phyloP scores from a whole-genome alignment of 92 coral and sea anemone genomes.

The Porites evermanni region DNA sequence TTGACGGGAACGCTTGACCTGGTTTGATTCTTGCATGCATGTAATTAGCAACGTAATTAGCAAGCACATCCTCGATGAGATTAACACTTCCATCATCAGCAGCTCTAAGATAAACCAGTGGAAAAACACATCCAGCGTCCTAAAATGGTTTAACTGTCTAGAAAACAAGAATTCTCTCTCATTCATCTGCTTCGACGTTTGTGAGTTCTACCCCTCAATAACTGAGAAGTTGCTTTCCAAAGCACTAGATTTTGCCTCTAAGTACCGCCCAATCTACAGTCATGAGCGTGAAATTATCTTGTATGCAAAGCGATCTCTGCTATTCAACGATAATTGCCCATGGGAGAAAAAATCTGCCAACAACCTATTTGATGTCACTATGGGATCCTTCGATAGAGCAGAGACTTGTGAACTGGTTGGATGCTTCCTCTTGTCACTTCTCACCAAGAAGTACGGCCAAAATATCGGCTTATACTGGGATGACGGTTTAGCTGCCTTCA shows the following conservation, averaged over 20 bases:
- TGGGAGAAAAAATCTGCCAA: constrained; percentile 24
- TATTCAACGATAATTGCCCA: constrained; percentile 21
- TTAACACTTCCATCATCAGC: constrained; percentile 11
- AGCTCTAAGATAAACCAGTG: constrained; percentile 50
- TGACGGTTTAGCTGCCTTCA: constrained; percentile 24
- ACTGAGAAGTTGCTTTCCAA: constrained; percentile 35
- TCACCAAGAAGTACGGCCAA: constrained; percentile 18
- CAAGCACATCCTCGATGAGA: no score
- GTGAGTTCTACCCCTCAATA: constrained; percentile 21
- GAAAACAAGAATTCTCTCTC: constrained; percentile 30
- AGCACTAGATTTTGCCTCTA: constrained; percentile 40
- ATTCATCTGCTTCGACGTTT: constrained; percentile 52
- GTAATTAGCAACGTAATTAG: neutral
- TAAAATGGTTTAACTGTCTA: constrained; percentile 17
- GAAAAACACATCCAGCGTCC: constrained; percentile 53
- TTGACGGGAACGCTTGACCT: no score
- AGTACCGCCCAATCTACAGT: constrained; percentile 22
- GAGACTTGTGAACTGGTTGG: constrained; percentile 29
- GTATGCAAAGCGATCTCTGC: constrained; percentile 29
- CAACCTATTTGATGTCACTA: constrained; percentile 11
- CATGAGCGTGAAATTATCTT: constrained; percentile 29
- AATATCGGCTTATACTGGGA: constrained; percentile 41
- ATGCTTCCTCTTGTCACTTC: constrained; percentile 8
- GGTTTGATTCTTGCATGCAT: no score
- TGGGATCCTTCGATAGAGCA: constrained; percentile 30